Evolutionary conservation across 2,888 invertebrate genomes (phyloP), one percentile per base, ranked within the genome.

Genomic region (Drosophila ochracea): DNA sequence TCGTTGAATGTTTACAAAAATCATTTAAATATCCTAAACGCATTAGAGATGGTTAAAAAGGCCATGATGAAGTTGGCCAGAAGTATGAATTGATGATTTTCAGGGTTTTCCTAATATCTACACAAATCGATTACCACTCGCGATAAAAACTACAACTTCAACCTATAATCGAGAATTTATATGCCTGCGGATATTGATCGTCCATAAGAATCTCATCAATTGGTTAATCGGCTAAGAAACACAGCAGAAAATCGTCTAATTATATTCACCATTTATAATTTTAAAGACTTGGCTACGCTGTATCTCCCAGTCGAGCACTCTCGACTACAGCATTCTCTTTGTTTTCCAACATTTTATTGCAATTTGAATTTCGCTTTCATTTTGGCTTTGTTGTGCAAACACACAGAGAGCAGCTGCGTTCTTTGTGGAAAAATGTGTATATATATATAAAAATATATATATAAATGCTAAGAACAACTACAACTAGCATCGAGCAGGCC

Each of bases 321-420:
- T 16, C 47, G 25, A 47, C 47, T 47, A 4, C 16, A 47, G 47
- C 47, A 9, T 47, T 47, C 25, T 16, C 9, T 16, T 16, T 9
- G 7, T 9, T 2, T 4, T 47, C 16, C 16, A 2, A 7, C 16
- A 9, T 11, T 35, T 35, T 52, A 47, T 53, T 77, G 63, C 78
- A 78, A 39, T 63, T 53, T 19, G 49, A 55, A 49, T 72, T 79
- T 78, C 80, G 59, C 78, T 78, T 78, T 78, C 78, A 59, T 55
- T 47, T 75, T 65, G 60, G 28, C 47, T 52, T 62, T 53, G 37
- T 53, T 39, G n/a, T 33, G 47, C 59, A n/a, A 62, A 30, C 21
- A 16, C 21, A 3, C 33, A n/a, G 6, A 31, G 10, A 16, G 25
- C 16, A 37, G 37, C 49, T 25, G 57, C 37, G 35, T 61, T 64